These are phyloP conservation scores for Mormyrops boulengeri DNA, from an alignment of 2,797 vertebrate species.

Conservation along the genomic window DNA sequence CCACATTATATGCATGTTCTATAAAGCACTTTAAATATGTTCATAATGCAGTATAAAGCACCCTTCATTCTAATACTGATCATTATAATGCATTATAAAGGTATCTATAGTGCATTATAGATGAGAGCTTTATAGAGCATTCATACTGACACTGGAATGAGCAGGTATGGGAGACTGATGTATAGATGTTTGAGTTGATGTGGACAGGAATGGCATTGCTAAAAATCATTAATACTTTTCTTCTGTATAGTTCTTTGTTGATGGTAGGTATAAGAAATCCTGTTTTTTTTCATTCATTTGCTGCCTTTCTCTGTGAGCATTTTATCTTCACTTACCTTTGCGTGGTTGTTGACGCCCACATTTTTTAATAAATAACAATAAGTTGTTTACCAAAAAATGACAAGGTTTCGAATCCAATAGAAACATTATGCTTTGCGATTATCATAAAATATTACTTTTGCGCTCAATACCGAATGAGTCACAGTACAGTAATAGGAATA, in stretches of 20 bases:
- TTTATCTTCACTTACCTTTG: background rate
- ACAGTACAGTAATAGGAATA: background rate
- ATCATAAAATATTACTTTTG: slow-evolving; percentile 6
- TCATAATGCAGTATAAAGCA: background rate
- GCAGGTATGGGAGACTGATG: background rate
- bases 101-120: background rate
- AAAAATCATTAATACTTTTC: background rate
- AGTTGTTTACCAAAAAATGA: background rate
- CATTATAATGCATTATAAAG: background rate
- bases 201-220: background rate
- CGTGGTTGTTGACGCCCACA: background rate
- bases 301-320: background rate
- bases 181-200: background rate
- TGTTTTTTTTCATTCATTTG: background rate
- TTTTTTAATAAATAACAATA: slow-evolving; percentile 6
- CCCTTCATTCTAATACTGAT: background rate
- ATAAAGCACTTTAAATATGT: background rate
- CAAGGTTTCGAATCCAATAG: background rate
- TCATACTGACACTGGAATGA: background rate
- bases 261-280: background rate
- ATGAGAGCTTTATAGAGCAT: background rate
- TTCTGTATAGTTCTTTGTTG: background rate
- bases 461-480: background rate
- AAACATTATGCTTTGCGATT: background rate
- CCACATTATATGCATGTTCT: background rate